A percentile compares a stretch with the other conserved stretches of the same genome.
phyloP scores from a whole-genome alignment of 2,113 vertebrate species.

The Crocuta crocuta region DNA sequence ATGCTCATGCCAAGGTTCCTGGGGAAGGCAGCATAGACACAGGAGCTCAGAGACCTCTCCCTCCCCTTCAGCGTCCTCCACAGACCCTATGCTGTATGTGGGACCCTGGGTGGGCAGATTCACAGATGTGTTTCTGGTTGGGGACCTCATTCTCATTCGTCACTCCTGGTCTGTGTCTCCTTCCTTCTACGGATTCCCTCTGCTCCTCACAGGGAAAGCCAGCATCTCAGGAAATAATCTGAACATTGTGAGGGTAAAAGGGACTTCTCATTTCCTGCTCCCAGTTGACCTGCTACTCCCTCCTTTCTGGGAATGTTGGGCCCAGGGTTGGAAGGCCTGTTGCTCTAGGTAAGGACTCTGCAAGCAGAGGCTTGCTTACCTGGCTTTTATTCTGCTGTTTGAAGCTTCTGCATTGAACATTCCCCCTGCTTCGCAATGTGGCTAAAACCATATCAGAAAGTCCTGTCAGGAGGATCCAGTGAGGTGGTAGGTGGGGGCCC shows the following conservation, averaged over 20 bases:
- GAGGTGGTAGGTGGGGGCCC: no score
- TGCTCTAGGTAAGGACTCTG: not conserved
- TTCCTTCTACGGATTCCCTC: not conserved
- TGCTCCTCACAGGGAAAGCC: not conserved
- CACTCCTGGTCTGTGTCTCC: not conserved
- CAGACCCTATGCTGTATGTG: not conserved
- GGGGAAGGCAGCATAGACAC: not conserved
- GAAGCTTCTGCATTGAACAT: not conserved
- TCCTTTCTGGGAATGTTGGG: not conserved
- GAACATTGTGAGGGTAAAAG: not conserved
- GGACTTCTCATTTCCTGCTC: not conserved
- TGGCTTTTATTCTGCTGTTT: not conserved
- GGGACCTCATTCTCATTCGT: no score
- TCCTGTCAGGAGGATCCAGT: not conserved
- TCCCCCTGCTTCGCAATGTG: not conserved
- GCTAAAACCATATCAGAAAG: not conserved
- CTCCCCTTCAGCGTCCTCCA: not conserved
- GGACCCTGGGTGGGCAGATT: not conserved
- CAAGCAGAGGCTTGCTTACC: not conserved
- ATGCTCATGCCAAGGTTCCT: not conserved
- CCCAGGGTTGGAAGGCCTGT: not conserved
- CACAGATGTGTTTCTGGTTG: not conserved
- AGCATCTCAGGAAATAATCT: not conserved
- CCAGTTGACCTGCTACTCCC: not conserved
- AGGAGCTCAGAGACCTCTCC: not conserved